Conservation (phyloP, 64 coral and sea anemone genomes). For the Trachythela sp. region DNA sequence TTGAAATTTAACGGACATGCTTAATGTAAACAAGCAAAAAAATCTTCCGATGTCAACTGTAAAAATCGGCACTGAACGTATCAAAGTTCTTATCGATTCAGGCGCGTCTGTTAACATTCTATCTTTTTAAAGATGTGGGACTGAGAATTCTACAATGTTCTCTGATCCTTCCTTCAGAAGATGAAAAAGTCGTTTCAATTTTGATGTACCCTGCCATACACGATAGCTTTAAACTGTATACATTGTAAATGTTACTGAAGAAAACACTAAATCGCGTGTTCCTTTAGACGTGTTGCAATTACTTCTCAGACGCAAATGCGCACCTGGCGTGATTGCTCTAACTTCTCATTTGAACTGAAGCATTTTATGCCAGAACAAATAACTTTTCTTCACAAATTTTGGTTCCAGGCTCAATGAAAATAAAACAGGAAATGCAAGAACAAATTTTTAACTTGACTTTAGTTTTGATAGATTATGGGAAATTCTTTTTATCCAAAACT, state of each 20-base stretch:
- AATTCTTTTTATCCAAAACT: no score
- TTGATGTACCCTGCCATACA: background rate
- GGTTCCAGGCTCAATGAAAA: no score
- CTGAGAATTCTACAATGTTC: background rate
- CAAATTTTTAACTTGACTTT: no score
- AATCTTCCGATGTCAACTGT: background rate
- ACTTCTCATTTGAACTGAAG: no score
- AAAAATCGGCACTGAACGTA: background rate
- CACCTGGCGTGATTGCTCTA: no score
- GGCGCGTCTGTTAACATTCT: background rate
- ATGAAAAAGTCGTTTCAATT: background rate
- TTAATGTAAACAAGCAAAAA: background rate
- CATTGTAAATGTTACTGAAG: no score
- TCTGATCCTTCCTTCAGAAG: background rate
- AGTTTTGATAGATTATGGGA: no score
- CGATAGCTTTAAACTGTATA: constrained; percentile 4
- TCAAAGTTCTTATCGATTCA: background rate
- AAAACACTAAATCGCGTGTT: background rate
- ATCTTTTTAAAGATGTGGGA: background rate
- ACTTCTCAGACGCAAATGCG: no score
- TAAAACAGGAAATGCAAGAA: no score
- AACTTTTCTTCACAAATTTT: no score
- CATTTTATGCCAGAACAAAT: no score
- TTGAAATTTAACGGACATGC: background rate
- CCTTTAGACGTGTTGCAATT: background rate